phyloP scores from a whole-genome alignment of 2,797 vertebrate genomes.

The Aeoliscus strigatus region DNA sequence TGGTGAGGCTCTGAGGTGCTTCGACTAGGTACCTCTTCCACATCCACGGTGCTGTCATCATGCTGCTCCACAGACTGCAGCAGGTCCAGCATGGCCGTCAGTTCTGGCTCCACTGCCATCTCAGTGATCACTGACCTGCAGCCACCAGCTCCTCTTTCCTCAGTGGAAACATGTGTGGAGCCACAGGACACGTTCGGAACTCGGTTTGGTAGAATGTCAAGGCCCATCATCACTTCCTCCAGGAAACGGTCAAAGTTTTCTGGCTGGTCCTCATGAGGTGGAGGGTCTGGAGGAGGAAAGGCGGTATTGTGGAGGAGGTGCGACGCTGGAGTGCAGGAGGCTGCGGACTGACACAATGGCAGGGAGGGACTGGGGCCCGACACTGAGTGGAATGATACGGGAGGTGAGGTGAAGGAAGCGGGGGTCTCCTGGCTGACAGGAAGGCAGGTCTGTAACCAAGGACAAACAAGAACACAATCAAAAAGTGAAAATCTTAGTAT shows the following conservation, averaged over 20 bases:
- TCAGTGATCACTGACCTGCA: slow-evolving; percentile 9
- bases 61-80: slow-evolving; percentile 63
- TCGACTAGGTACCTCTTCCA: slow-evolving; percentile 8
- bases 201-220: slow-evolving; percentile 51
- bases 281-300: slow-evolving; percentile 10
- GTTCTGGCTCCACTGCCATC: slow-evolving; percentile 48
- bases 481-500: too few relatives aligned
- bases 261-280: slow-evolving; percentile 14
- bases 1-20: background rate
- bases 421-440: background rate
- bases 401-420: slow-evolving; percentile 5
- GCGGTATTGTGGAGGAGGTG: slow-evolving; percentile 31
- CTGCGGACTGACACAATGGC: background rate
- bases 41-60: slow-evolving; percentile 2
- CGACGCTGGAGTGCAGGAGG: slow-evolving; percentile 1
- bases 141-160: background rate
- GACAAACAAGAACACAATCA: background rate
- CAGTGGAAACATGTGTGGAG: background rate
- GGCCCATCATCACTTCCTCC: slow-evolving; percentile 68
- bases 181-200: background rate
- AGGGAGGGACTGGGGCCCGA: background rate
- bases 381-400: background rate
- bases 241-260: slow-evolving; percentile 60
- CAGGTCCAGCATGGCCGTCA: slow-evolving; percentile 66
- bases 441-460: slow-evolving; percentile 32